Conservation (phyloP, 1,140 invertebrate genomes). For the Linepithema humile region DNA sequence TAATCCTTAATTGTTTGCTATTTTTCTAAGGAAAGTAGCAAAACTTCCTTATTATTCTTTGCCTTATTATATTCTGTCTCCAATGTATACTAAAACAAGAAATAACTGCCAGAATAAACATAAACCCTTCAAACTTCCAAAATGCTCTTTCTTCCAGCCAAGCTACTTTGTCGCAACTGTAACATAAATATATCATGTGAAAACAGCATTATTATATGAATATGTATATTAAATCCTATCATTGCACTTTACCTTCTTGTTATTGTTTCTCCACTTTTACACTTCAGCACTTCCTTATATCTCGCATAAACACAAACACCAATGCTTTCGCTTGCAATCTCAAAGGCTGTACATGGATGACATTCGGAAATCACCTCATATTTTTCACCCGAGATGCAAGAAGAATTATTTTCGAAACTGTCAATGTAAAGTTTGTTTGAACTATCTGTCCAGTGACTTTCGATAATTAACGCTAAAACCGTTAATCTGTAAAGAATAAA, state of each 20-base stretch:
- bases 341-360: slow-evolving; percentile 91
- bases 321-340: slow-evolving; percentile 89
- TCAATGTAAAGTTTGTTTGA: slow-evolving; percentile 85
- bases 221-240: not conserved
- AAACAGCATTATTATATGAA: not conserved
- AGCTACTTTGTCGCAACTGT: slow-evolving; percentile 87
- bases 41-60: slow-evolving; percentile 85
- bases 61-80: slow-evolving; percentile 86
- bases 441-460: slow-evolving; percentile 89
- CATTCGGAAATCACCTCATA: slow-evolving; percentile 90
- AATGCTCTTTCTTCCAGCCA: slow-evolving; percentile 91
- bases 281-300: slow-evolving; percentile 89
- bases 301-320: slow-evolving; percentile 89
- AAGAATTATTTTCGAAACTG: slow-evolving; percentile 89
- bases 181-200: slow-evolving; percentile 68
- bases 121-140: slow-evolving; percentile 93
- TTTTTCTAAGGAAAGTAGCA: too few species aligned
- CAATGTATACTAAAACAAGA: slow-evolving; percentile 86
- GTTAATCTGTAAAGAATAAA: slow-evolving; percentile 87
- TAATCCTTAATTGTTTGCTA: slow-evolving; percentile 85
- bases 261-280: slow-evolving; percentile 88
- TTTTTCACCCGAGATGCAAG: slow-evolving; percentile 89
- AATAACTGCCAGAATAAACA: slow-evolving; percentile 87
- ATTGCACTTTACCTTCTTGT: slow-evolving; percentile 86
- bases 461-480: slow-evolving; percentile 90